Evolutionary conservation across 2,113 vertebrate genomes (phyloP).

Genomic region (Camelus dromedarius): DNA sequence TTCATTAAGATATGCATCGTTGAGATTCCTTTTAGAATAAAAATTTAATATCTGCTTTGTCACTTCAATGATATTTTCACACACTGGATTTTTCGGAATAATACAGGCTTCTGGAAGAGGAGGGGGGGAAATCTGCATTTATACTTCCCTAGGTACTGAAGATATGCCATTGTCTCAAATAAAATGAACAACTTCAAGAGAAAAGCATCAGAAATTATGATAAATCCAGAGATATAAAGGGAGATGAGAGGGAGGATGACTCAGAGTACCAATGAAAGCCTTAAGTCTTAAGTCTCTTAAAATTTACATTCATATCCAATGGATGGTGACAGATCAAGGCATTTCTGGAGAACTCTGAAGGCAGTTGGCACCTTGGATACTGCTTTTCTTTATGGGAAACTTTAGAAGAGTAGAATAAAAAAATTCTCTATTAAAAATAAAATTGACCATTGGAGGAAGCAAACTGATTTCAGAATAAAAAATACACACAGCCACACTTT

Average conservation of each 20-base stretch:
- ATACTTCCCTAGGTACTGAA: slow-evolving; percentile 41
- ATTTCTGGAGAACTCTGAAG: slow-evolving; percentile 59
- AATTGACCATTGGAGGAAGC: slow-evolving; percentile 39
- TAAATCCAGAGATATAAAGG: slow-evolving; percentile 69
- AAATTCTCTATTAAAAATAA: slow-evolving; percentile 62
- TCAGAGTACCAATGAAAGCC: slow-evolving; percentile 72
- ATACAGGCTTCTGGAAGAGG: slow-evolving; percentile 24
- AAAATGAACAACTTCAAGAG: slow-evolving; percentile 75
- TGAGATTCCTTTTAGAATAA: slow-evolving; percentile 67
- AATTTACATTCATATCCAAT: slow-evolving; percentile 65
- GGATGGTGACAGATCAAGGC: slow-evolving; percentile 71
- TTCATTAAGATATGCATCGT: slow-evolving; percentile 71
- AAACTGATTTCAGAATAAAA: slow-evolving; percentile 51
- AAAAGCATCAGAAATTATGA: slow-evolving; percentile 70
- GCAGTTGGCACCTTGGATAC: neutral
- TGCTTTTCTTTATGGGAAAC: neutral
- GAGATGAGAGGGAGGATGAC: slow-evolving; percentile 67
- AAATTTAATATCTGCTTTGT: slow-evolving; percentile 76
- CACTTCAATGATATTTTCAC: slow-evolving; percentile 58
- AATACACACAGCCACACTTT: neutral
- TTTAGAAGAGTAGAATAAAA: slow-evolving; percentile 63
- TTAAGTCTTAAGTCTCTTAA: slow-evolving; percentile 62
- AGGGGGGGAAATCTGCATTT: slow-evolving; percentile 42
- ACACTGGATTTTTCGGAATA: slow-evolving; percentile 61
- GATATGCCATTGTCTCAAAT: slow-evolving; percentile 43